phyloP scores from a whole-genome alignment of 2,797 vertebrate genomes.

The Gymnocypris eckloni region DNA sequence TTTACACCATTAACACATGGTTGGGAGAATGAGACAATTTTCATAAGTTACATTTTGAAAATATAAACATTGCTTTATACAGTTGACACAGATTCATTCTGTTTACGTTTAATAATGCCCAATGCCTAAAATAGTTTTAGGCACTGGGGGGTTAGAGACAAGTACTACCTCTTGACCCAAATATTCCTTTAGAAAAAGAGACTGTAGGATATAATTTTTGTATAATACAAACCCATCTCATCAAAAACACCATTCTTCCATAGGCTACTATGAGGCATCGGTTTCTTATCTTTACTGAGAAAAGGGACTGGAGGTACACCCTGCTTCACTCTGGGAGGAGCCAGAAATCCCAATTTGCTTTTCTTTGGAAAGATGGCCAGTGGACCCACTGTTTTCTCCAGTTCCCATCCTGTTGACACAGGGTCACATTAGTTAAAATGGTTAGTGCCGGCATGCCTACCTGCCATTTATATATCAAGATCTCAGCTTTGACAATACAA shows the following conservation, averaged over 20 bases:
- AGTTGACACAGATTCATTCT: too few species aligned
- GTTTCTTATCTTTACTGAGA: constrained; percentile 1
- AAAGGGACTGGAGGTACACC: constrained; percentile 17
- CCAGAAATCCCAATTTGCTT: constrained; percentile 10
- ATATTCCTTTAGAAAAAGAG: too few species aligned
- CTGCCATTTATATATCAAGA: background rate
- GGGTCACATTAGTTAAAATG: background rate
- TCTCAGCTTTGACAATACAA: too few species aligned
- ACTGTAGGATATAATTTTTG: background rate
- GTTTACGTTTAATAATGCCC: too few species aligned
- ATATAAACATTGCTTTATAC: too few species aligned
- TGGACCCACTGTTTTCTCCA: constrained; percentile 41
- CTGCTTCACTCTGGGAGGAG: constrained; percentile 38
- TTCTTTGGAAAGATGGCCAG: constrained; percentile 32
- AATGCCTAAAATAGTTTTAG: too few species aligned
- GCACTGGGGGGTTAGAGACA: too few species aligned
- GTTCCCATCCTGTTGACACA: constrained; percentile 28
- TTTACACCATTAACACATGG: too few species aligned
- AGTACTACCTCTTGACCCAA: too few species aligned
- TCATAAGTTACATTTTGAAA: too few species aligned
- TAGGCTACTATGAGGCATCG: constrained; percentile 40
- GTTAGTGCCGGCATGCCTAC: background rate
- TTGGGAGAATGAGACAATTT: too few species aligned
- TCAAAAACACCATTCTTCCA: background rate
- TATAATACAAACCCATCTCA: constrained; percentile 25